Base-by-base conservation (phyloP, 2,797 vertebrate species). In the Psittacula echo region DNA sequence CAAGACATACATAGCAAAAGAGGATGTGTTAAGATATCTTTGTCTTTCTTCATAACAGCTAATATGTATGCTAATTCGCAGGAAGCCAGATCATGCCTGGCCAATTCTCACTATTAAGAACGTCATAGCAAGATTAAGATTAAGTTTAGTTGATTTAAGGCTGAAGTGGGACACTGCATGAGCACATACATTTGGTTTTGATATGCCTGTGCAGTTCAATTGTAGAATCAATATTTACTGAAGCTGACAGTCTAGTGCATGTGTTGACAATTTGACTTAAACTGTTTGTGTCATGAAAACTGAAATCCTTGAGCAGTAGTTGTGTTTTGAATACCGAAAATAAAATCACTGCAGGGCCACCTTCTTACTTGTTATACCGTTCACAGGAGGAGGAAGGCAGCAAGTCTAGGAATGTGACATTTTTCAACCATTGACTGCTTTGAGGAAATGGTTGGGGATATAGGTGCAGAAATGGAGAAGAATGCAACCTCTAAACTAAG, bases 201-300 rank as follows among this genome's bases (percentile, higher is more conserved):
- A 20, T 85, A 82, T 30, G 22, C n/a, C 2, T 64, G 23, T 34
- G 16, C 4, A 24, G 27, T 50, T 15, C 29, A 81, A 61, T 72
- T 74, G 50, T 39, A 90, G 66, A 90, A 93, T 62, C 45, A 90
- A 67, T 75, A 77, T 66, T 93, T 77, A 80, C 48, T 82, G 21
- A 81, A 48, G 41, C 10, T 89, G 66, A 45, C 32, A 89, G 26
- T 61, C 47, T 32, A 78, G 12, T 84, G 30, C n/a, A 39, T 18
- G 39, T 85, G 51, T 82, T 81, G 76, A 66, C 56, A 89, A 80
- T 93, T 89, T 95, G 75, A 73, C 13, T 88, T 83, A 39, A 73
- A 71, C 32, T 45, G 41, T 30, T 93, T 83, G 45, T 73, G 41
- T 87, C 5, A 3, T 20, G 34, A 90, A 89, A 75, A 64, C 13